phyloP scores from a whole-genome alignment of 2,888 invertebrate genomes.

The Lepeophtheirus nordmannii region DNA sequence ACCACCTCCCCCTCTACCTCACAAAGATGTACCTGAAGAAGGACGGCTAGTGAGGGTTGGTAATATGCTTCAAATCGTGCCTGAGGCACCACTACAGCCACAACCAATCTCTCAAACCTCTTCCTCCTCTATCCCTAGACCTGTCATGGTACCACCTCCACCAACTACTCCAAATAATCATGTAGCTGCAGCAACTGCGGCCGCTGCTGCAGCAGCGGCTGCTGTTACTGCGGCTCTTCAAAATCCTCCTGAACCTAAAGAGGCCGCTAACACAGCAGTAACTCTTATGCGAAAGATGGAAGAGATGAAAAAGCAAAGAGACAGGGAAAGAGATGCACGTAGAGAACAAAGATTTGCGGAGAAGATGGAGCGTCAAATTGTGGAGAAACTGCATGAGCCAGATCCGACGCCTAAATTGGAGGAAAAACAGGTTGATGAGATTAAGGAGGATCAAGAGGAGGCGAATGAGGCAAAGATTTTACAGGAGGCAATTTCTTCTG shows the following conservation, averaged over 20 bases:
- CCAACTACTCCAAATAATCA: not conserved
- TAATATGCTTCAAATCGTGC: slow-evolving; percentile 21
- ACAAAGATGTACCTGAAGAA: slow-evolving; percentile 1
- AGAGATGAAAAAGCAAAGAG: not conserved
- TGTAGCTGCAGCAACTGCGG: not conserved
- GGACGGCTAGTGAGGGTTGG: slow-evolving; percentile 13
- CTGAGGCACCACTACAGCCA: slow-evolving; percentile 3
- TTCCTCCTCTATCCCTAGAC: not conserved
- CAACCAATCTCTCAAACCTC: not conserved
- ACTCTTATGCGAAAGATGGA: slow-evolving; percentile 14
- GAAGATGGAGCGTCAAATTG: not conserved
- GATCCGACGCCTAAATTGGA: too few species aligned
- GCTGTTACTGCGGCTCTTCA: not conserved
- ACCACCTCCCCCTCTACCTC: not conserved
- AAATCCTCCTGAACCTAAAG: not conserved
- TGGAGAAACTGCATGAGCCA: too few species aligned
- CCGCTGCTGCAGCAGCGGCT: not conserved
- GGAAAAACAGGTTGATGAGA: too few species aligned
- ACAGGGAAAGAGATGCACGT: not conserved
- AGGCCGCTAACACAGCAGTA: not conserved
- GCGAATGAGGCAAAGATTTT: slow-evolving; percentile 14
- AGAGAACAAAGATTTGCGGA: slow-evolving; percentile 12
- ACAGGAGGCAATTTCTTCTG: slow-evolving; percentile 12
- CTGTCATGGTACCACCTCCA: not conserved
- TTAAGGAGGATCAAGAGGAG: not conserved